These are phyloP conservation scores for Parus major DNA, from an alignment of 2,113 vertebrate species.

Conservation along the genomic window DNA sequence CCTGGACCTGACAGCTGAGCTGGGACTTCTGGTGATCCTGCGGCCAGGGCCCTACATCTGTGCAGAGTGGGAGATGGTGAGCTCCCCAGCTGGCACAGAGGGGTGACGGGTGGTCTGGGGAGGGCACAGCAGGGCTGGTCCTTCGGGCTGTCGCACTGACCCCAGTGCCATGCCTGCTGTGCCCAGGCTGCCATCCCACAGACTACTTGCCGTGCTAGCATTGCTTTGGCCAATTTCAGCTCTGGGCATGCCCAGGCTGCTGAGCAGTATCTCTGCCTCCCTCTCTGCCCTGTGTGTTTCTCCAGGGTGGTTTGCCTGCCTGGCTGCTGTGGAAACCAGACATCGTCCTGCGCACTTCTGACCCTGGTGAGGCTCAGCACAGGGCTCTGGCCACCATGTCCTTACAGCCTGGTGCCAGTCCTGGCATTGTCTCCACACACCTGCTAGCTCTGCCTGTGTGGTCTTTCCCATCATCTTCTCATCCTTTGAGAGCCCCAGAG, in stretches of 20 bases:
- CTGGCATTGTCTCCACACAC: rapidly evolving
- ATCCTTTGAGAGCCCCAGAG: background rate
- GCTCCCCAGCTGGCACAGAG: background rate
- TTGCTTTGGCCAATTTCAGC: rapidly evolving
- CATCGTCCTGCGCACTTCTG: slow-evolving; percentile 85
- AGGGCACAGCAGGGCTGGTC: background rate
- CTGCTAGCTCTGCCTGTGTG: rapidly evolving
- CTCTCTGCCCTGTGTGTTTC: background rate
- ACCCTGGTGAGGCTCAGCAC: slow-evolving; percentile 75
- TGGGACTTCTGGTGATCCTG: slow-evolving; percentile 90
- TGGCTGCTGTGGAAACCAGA: slow-evolving; percentile 90
- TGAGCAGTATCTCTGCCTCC: background rate
- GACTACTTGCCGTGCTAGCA: rapidly evolving
- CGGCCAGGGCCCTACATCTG: slow-evolving; percentile 97
- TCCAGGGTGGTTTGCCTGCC: slow-evolving; percentile 91
- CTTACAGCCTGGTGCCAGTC: background rate
- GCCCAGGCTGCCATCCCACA: rapidly evolving
- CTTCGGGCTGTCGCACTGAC: background rate
- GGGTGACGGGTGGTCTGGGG: rapidly evolving
- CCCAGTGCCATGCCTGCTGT: rapidly evolving
- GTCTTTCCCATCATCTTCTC: background rate
- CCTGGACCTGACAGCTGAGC: slow-evolving; percentile 84
- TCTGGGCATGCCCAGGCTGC: background rate
- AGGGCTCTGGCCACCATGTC: background rate
- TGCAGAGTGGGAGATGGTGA: slow-evolving; percentile 99